Evolutionary conservation across 2,797 vertebrate genomes (phyloP), one percentile per base, ranked within the genome.

Genomic region (Coilia nasus): DNA sequence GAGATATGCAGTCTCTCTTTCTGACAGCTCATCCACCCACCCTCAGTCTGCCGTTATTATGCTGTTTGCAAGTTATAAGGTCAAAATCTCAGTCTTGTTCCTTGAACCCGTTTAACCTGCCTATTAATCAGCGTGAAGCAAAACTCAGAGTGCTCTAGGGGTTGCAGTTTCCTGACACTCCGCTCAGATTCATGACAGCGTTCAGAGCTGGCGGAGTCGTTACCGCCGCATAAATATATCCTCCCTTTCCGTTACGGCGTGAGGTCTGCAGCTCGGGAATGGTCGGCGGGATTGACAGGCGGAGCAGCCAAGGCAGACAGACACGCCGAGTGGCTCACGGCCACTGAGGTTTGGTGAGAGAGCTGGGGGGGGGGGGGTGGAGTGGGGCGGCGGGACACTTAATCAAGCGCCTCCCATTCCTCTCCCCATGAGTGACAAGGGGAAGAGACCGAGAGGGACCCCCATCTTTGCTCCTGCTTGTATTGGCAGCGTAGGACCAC

Each of bases 251-350:
- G 19, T 21, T 9, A 1, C 15, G 71, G 71, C 31, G 35, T 44
- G 19, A 10, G 17, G 31, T 6, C 1, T 44, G 35, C 31, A 41
- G 17, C 50, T 41, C 35, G 35, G 35, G 35, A 41, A 41, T 25
- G 3, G 78, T 86, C 28, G 41, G 47, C 25, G 23, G 67, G 86
- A 84, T 56, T 78, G 83, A 82, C 81, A 87, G 25, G 82, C n/a
- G 28, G 31, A 60, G 44, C 80, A 11, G 60, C 11, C n/a, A 4
- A 31, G 31, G 35, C 31, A 44, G 57, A 54, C 50, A 54, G 31
- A 78, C 31, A 41, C 60, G 14, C 1, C 67, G 14, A 41, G 67
- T 41, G 67, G 67, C 31, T 71, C 15, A 15, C 15, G 17, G 14
- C 31, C 12, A 64, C 50, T 23, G 60, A 59, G 25, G 57, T 67